Evolutionary conservation across 1,140 invertebrate genomes (phyloP).

Genomic region (Trichonephila inaurata): DNA sequence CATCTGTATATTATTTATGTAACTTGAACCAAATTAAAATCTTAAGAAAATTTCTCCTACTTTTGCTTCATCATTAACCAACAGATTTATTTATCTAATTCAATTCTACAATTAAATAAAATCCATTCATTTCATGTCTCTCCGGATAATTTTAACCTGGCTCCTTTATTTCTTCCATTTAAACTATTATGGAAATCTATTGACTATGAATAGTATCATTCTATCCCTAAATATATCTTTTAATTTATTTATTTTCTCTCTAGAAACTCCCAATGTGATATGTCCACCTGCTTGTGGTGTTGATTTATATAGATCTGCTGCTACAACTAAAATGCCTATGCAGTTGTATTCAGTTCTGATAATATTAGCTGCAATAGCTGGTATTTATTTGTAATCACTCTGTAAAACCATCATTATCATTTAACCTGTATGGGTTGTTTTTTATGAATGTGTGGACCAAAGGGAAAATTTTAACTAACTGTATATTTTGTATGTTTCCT

Average conservation of each 20-base stretch:
- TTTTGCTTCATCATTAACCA: too few species aligned
- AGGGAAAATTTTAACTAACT: not conserved
- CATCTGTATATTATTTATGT: too few species aligned
- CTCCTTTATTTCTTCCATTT: too few species aligned
- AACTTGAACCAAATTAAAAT: too few species aligned
- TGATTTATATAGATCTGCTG: slow-evolving; percentile 64
- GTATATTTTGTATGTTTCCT: not conserved
- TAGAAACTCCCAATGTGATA: slow-evolving; percentile 93
- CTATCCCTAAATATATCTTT: too few species aligned
- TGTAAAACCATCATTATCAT: not conserved
- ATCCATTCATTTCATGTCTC: too few species aligned
- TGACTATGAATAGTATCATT: too few species aligned
- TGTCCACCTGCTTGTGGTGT: slow-evolving; percentile 93
- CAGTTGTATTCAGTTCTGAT: not conserved
- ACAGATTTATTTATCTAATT: too few species aligned
- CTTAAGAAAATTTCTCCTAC: too few species aligned
- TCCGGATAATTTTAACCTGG: too few species aligned
- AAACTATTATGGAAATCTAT: too few species aligned
- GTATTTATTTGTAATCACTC: not conserved
- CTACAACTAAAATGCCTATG: not conserved
- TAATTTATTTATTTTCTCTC: slow-evolving; percentile 70
- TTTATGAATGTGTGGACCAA: not conserved
- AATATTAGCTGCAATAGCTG: not conserved
- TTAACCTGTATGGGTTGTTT: not conserved
- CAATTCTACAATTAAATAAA: too few species aligned